Evolutionary conservation across 2,888 invertebrate genomes (phyloP).

Genomic region (Uropetala carovei): DNA sequence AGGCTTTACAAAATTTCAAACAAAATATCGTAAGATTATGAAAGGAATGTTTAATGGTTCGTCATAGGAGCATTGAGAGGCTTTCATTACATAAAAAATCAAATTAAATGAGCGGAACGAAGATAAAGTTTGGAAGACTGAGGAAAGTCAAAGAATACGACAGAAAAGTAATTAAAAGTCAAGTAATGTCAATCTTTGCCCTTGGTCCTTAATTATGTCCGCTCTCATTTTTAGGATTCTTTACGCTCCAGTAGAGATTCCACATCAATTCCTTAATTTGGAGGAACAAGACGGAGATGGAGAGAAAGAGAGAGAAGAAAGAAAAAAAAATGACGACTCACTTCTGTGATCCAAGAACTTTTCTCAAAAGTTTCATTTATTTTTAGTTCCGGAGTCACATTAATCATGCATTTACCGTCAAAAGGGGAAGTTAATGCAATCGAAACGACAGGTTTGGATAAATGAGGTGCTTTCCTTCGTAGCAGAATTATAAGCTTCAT

Average conservation of each 20-base stretch:
- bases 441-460: not conserved
- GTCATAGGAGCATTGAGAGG: not conserved
- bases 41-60: not conserved
- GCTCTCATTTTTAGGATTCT: slow-evolving; percentile 44
- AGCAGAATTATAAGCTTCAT: no score
- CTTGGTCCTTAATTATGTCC: slow-evolving; percentile 44
- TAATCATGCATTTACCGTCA: not conserved
- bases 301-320: not conserved
- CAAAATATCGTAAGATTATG: no score
- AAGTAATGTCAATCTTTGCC: slow-evolving; percentile 50
- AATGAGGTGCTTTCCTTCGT: no score
- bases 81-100: not conserved
- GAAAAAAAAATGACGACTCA: not conserved
- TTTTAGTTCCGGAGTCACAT: not conserved
- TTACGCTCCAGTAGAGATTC: slow-evolving; percentile 35
- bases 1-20: no score
- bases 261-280: slow-evolving; percentile 44
- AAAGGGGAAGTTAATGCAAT: not conserved
- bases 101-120: not conserved
- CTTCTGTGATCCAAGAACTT: not conserved
- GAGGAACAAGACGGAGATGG: not conserved
- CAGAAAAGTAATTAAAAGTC: slow-evolving; percentile 59
- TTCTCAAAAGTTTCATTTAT: not conserved
- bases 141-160: slow-evolving; percentile 18
- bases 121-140: slow-evolving; percentile 10